Evolutionary conservation across 2,888 invertebrate species (phyloP), one percentile per base, ranked within the genome.

Genomic region (Brachyptera putata): DNA sequence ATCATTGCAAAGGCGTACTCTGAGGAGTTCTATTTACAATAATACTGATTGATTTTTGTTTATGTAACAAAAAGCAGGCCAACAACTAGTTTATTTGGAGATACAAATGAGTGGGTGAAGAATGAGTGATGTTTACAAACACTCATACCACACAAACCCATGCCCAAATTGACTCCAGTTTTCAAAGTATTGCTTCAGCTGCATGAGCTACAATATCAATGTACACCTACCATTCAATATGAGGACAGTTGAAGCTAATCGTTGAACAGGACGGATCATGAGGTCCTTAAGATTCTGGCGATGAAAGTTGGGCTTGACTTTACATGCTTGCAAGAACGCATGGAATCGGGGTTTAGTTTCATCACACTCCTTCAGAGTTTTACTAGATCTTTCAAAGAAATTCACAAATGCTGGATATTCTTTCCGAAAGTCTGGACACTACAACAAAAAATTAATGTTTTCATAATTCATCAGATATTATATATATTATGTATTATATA

Each of bases 391-490:
- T 67, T 82, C 81, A 70, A 80, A 81, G 67, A 75, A 81, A 70
- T 82, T 83, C 22, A 83, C 77, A 71, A 80, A 83, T 18, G 80
- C 79, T 57, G 81, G 80, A 68, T 83, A 83, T 1, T 77, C 77
- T 67, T 76, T 78, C 58, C 73, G 65, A 53, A 81, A 66, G 7
- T 72, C 76, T 36, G 76, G 75, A n/a, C 76, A 73, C 78, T 79
- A 66, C 14, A 69, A 66, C 34, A 46, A 63, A 49, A 34, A 61
- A 37, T 37, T 11, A 4, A 13, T 3, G 16, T 34, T 5, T 9
- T 34, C 11, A 9, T 9, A 34, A 5, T 34, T 11, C 5, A 11
- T 34, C 34, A 9, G 34, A 34, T 34, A n/a, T n/a, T n/a, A n/a
- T n/a, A n/a, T n/a, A n/a, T n/a, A n/a, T n/a, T n/a, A n/a, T n/a